These are phyloP conservation scores for Alcis repandata DNA, from an alignment of 2,888 invertebrate genomes.

Conservation along the genomic window DNA sequence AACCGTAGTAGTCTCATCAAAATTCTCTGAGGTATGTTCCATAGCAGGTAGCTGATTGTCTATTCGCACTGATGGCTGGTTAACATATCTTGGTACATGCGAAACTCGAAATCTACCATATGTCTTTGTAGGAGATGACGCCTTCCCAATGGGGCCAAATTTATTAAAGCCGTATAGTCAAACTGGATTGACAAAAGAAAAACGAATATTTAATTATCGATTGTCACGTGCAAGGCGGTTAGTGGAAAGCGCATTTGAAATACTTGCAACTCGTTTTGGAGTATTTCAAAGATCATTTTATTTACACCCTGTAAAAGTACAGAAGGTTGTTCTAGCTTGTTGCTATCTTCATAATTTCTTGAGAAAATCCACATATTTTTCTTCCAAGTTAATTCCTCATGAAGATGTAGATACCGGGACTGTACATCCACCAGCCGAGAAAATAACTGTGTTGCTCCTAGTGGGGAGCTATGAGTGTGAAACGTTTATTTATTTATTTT, in stretches of 20 bases:
- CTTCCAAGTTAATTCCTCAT: constrained; percentile 9
- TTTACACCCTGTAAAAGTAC: constrained; percentile 32
- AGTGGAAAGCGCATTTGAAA: constrained; percentile 31
- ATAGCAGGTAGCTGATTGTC: constrained; percentile 30
- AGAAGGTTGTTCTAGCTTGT: constrained; percentile 34
- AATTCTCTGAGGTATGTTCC: constrained; percentile 30
- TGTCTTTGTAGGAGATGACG: constrained; percentile 39
- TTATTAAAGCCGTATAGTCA: background rate
- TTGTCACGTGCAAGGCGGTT: constrained; percentile 26
- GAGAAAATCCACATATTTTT: constrained; percentile 19
- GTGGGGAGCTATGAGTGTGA: no score
- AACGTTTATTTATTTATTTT: no score
- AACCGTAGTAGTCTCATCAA: constrained; percentile 30
- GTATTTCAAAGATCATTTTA: constrained; percentile 35
- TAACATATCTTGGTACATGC: constrained; percentile 28
- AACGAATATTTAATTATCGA: constrained; percentile 36
- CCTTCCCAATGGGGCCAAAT: constrained; percentile 27
- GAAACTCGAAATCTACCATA: constrained; percentile 31
- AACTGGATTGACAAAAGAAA: constrained; percentile 29
- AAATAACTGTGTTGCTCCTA: constrained; percentile 29
- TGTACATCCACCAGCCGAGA: constrained; percentile 32
- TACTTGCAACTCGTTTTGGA: constrained; percentile 37
- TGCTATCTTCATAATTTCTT: constrained; percentile 36
- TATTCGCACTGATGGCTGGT: constrained; percentile 32
- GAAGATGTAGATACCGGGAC: constrained; percentile 20